Conservation (phyloP, 2,888 invertebrate species). For the Idaea aversata region DNA sequence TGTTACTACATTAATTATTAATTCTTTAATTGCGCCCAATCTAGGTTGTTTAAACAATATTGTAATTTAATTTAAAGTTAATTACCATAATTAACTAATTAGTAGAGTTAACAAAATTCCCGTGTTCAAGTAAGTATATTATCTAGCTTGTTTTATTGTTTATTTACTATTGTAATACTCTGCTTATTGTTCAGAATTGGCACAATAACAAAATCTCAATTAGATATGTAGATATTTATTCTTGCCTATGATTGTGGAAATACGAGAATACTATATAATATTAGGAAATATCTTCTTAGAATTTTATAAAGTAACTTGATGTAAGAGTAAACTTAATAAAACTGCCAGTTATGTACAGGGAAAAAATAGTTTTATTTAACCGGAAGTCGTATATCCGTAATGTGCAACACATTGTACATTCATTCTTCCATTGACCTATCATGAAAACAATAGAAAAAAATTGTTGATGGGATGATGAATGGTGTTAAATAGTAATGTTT, state of each 20-base stretch:
- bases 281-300: neutral
- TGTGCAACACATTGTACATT: too few relatives aligned
- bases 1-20: neutral
- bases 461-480: neutral
- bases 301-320: neutral
- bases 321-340: neutral
- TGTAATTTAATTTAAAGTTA: neutral
- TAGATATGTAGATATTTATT: neutral
- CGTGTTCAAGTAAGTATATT: neutral
- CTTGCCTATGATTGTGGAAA: too few relatives aligned
- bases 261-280: neutral
- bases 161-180: neutral
- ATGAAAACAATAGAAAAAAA: neutral
- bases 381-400: neutral
- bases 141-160: neutral
- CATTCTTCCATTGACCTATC: too few relatives aligned
- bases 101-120: neutral
- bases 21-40: neutral
- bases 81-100: neutral
- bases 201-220: neutral
- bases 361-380: neutral
- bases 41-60: neutral
- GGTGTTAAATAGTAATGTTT: constrained; percentile 11
- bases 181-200: neutral
- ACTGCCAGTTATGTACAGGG: neutral